Evolutionary conservation across 2,888 invertebrate species (phyloP), one percentile per base, ranked within the genome.

Genomic region (Harpalus rufipes): DNA sequence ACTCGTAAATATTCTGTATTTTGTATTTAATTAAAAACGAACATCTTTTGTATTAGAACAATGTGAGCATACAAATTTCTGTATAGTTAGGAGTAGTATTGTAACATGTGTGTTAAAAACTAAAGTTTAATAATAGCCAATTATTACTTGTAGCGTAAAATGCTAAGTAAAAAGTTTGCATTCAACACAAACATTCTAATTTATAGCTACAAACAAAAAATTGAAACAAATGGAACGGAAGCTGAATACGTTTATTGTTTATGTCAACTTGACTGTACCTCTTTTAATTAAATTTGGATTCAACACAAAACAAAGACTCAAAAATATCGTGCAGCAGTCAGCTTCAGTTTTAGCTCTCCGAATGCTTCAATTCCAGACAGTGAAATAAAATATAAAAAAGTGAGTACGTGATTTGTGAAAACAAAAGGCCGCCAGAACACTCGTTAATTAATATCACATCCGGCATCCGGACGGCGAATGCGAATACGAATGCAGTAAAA

Each of bases 371-470:
- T 68, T 68, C 44, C 72, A 74, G 72, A 74, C 72, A 74, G 18
- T 7, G 44, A 74, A 74, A 72, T 8, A 74, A 74, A 74, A 16
- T 41, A 16, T 41, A 44, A 74, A 74, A 74, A 74, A 44, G 72
- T 58, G 58, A 78, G 58, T 78, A 78, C 78, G 78, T 78, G 78
- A 78, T 78, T 59, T 58, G 78, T 59, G 78, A 58, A 58, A 59
- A 44, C 59, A 59, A 78, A 51, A 58, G 78, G 78, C 78, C 78
- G 59, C 78, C 78, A 78, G 78, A 78, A 74, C 44, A 74, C 72
- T 74, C 32, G 59, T 78, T 78, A 78, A 78, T 78, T 78, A 78
- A 78, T 44, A 78, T 78, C 59, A 59, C 58, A 78, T 78, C 58
- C 58, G 68, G 14, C 41, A 68, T 68, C 72, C 72, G 72, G 72